phyloP scores from a whole-genome alignment of 2,797 vertebrate genomes.

The Xiphophorus birchmanni region DNA sequence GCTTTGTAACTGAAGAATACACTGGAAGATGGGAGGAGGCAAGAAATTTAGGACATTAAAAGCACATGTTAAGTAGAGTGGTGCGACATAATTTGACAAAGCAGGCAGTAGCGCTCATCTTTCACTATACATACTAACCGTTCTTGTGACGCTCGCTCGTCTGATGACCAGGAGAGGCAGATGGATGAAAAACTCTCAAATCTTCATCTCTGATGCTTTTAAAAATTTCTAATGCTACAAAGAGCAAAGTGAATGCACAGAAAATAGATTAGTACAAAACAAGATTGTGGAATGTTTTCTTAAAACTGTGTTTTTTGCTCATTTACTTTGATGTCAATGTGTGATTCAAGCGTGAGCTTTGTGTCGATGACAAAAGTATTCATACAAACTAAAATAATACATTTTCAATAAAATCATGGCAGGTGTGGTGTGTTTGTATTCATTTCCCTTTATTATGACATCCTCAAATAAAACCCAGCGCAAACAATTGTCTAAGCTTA shows the following conservation, averaged over 20 bases:
- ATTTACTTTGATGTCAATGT: background rate
- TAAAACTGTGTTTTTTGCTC: background rate
- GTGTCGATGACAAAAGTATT: background rate
- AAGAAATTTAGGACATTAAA: background rate
- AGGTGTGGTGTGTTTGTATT: background rate
- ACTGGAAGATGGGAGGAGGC: background rate
- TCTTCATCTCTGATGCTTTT: slow-evolving; percentile 30
- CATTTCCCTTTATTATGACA: background rate
- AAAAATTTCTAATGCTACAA: slow-evolving; percentile 66
- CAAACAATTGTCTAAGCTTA: background rate
- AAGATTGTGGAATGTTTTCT: background rate
- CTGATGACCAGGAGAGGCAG: background rate
- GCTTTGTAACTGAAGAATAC: background rate
- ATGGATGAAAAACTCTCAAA: background rate
- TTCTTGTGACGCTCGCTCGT: slow-evolving; percentile 38
- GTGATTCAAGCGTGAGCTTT: background rate
- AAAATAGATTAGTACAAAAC: background rate
- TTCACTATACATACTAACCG: background rate
- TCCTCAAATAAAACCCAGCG: background rate
- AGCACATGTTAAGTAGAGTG: background rate
- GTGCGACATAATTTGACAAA: background rate
- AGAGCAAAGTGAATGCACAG: slow-evolving; percentile 15
- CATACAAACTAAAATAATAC: background rate
- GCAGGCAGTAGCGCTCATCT: background rate
- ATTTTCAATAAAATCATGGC: background rate